Conservation (phyloP, 1,140 invertebrate species). For the Drosophila bocqueti region DNA sequence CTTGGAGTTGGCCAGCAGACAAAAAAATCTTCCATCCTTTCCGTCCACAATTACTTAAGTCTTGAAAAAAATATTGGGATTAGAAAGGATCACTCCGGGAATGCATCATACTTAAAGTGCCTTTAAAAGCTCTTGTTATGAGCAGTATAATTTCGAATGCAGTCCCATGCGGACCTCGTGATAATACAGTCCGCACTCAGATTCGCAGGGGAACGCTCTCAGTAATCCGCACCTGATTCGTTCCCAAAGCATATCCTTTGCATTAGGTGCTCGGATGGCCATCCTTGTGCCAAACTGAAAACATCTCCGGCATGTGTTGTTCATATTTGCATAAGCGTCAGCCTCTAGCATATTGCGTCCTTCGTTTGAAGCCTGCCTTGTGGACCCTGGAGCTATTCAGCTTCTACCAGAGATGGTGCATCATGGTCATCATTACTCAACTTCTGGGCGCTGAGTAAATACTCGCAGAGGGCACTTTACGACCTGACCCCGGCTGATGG, state of each 20-base stretch:
- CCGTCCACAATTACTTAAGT: neutral
- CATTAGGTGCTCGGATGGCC: constrained; percentile 4
- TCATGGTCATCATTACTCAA: constrained; percentile 67
- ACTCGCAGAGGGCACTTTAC: constrained; percentile 54
- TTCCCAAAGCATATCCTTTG: neutral
- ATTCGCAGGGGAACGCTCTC: neutral
- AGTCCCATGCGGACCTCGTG: neutral
- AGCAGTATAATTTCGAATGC: neutral
- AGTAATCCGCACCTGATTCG: constrained; percentile 30
- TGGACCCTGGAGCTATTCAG: neutral
- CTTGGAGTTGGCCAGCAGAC: neutral
- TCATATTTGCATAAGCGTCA: constrained; percentile 59
- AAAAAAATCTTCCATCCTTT: neutral
- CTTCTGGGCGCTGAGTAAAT: constrained; percentile 58
- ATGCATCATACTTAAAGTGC: no score
- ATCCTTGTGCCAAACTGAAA: constrained; percentile 18
- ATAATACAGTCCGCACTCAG: neutral
- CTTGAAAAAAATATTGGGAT: no score
- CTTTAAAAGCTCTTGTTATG: no score
- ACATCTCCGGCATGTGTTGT: constrained; percentile 50
- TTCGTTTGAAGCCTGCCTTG: constrained; percentile 27
- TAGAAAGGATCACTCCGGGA: neutral
- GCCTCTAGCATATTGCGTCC: constrained; percentile 39
- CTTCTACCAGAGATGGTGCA: constrained; percentile 29
- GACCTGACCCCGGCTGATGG: constrained; percentile 40